These are phyloP conservation scores for Cettia cetti DNA, from an alignment of 2,113 vertebrate genomes.

Conservation along the genomic window DNA sequence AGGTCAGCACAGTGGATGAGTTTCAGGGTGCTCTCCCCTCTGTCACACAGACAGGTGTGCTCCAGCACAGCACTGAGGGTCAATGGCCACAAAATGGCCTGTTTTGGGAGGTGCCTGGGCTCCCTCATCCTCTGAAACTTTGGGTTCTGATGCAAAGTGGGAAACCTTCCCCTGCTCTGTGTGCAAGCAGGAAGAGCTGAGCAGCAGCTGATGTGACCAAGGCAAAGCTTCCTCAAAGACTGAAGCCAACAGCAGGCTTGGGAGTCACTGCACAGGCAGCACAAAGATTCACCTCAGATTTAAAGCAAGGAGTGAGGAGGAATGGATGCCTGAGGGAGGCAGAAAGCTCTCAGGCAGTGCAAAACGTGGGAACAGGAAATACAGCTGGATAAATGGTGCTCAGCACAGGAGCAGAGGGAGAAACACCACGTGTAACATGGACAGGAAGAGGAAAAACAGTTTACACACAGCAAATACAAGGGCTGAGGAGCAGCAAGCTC, in stretches of 20 bases:
- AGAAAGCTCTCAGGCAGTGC: neutral
- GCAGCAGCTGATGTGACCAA: neutral
- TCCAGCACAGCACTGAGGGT: neutral
- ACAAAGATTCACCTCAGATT: neutral
- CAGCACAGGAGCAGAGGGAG: neutral
- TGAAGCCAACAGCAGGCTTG: neutral
- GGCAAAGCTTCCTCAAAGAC: neutral
- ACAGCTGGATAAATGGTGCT: neutral
- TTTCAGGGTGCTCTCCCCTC: neutral
- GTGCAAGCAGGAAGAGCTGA: neutral
- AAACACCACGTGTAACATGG: fast-evolving
- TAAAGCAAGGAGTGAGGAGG: neutral
- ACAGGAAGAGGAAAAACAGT: neutral
- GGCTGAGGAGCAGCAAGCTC: neutral
- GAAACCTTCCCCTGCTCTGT: neutral
- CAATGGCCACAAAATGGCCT: neutral
- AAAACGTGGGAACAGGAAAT: neutral
- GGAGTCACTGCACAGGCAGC: neutral
- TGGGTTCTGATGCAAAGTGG: neutral
- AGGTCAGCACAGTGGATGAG: fast-evolving
- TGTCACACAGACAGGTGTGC: neutral
- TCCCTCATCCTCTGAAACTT: fast-evolving
- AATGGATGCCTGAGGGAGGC: neutral
- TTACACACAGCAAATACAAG: neutral
- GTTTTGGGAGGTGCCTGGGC: fast-evolving